phyloP scores from a whole-genome alignment of 2,888 invertebrate genomes.

The Lepidocyrtoides sp. region DNA sequence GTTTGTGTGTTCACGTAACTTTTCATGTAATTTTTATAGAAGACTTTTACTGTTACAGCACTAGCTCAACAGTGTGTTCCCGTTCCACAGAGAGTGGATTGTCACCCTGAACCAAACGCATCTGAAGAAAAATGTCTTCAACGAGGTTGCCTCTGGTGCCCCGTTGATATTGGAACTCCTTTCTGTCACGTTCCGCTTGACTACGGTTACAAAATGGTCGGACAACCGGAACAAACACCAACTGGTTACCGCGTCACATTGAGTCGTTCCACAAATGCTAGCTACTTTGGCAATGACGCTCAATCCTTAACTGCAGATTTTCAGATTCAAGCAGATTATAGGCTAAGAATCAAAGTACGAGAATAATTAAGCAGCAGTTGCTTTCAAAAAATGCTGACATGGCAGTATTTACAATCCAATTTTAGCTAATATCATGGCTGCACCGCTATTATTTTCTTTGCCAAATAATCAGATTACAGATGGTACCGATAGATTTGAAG shows the following conservation, averaged over 20 bases:
- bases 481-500: constrained; percentile 80
- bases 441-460: too few species aligned
- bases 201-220: constrained; percentile 79
- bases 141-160: constrained; percentile 91
- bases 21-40: neutral
- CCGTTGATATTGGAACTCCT: constrained; percentile 62
- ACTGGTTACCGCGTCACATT: constrained; percentile 76
- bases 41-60: constrained; percentile 18
- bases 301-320: constrained; percentile 71
- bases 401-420: too few species aligned
- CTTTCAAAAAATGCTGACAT: neutral
- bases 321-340: constrained; percentile 82
- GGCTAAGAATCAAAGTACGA: constrained; percentile 82
- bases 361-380: neutral
- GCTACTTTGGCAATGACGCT: constrained; percentile 81
- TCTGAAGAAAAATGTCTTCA: constrained; percentile 88
- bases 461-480: constrained; percentile 79
- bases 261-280: constrained; percentile 66
- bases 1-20: neutral
- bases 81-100: constrained; percentile 87
- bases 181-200: constrained; percentile 60
- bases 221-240: constrained; percentile 64
- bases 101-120: constrained; percentile 89
- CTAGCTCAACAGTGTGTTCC: constrained; percentile 78
- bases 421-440: too few species aligned